These are phyloP conservation scores for Dicycla oo DNA, from an alignment of 2,888 invertebrate species.

Conservation along the genomic window DNA sequence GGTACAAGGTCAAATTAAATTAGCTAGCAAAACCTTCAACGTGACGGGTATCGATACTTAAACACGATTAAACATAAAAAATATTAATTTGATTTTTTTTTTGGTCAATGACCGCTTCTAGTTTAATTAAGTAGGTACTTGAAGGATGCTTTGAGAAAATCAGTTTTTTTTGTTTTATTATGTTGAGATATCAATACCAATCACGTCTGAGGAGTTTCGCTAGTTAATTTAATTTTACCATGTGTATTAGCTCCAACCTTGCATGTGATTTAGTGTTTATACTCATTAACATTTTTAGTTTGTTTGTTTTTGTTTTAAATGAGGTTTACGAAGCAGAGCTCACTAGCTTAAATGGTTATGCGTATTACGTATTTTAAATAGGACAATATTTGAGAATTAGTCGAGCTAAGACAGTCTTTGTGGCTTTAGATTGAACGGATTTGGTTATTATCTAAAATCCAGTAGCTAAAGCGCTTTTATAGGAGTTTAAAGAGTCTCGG, in stretches of 20 bases:
- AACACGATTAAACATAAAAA: too few relatives aligned
- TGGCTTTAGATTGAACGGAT: neutral
- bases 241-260: constrained; percentile 46
- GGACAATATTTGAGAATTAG: constrained; percentile 47
- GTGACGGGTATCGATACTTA: too few relatives aligned
- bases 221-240: too few relatives aligned
- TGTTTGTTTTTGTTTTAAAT: constrained; percentile 61
- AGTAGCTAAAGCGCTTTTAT: neutral
- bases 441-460: neutral
- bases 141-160: neutral
- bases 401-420: neutral
- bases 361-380: constrained; percentile 47
- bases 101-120: too few relatives aligned
- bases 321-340: constrained; percentile 47
- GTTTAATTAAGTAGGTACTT: neutral
- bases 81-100: neutral
- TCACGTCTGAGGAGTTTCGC: too few relatives aligned
- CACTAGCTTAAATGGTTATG: constrained; percentile 51
- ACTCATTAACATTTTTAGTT: constrained; percentile 62
- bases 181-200: neutral
- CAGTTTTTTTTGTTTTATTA: neutral
- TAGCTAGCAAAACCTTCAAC: too few relatives aligned
- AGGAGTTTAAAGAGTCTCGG: neutral
- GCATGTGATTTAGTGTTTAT: constrained; percentile 53
- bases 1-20: neutral